A percentile compares a stretch with the other conserved stretches of the same genome.
Conservation (phyloP, 2,888 invertebrate genomes). For the Macropis europaea region DNA sequence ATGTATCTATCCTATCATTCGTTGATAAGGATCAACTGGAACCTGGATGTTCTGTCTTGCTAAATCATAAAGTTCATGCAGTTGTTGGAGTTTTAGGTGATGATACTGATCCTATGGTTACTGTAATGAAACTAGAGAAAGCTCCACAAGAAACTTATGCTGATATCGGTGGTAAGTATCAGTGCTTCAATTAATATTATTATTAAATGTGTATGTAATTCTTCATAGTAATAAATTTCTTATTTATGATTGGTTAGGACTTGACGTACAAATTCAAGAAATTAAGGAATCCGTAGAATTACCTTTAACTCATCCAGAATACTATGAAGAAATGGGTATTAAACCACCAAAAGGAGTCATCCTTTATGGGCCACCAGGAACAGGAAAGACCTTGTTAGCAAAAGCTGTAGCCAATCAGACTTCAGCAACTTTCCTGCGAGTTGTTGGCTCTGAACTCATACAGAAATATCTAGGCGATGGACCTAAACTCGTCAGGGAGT, state of each 20-base stretch:
- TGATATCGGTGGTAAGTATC: constrained; percentile 90
- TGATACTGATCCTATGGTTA: constrained; percentile 99
- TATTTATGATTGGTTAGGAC: constrained; percentile 78
- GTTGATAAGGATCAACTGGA: constrained; percentile 99
- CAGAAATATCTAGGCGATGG: constrained; percentile 99
- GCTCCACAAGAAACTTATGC: constrained; percentile 99
- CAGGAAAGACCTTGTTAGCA: constrained; percentile 98
- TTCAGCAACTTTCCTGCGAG: constrained; percentile 98
- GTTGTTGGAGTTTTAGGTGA: constrained; percentile 99
- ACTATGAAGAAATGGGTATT: constrained; percentile 99
- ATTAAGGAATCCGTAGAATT: constrained; percentile 99
- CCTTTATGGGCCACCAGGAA: constrained; percentile 98
- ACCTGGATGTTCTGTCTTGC: constrained; percentile 98
- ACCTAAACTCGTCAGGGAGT: constrained; percentile 97
- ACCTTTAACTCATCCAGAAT: constrained; percentile 99
- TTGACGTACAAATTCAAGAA: constrained; percentile 98
- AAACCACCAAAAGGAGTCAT: constrained; percentile 99
- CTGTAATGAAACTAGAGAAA: constrained; percentile 99
- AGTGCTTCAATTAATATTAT: not conserved
- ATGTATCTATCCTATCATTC: constrained; percentile 99
- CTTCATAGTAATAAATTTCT: not conserved
- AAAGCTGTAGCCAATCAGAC: constrained; percentile 99
- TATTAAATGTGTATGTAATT: not conserved
- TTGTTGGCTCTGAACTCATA: constrained; percentile 99
- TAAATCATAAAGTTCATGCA: constrained; percentile 99